Conservation (phyloP, 1,140 invertebrate species). For the Platyscapa corneri region DNA sequence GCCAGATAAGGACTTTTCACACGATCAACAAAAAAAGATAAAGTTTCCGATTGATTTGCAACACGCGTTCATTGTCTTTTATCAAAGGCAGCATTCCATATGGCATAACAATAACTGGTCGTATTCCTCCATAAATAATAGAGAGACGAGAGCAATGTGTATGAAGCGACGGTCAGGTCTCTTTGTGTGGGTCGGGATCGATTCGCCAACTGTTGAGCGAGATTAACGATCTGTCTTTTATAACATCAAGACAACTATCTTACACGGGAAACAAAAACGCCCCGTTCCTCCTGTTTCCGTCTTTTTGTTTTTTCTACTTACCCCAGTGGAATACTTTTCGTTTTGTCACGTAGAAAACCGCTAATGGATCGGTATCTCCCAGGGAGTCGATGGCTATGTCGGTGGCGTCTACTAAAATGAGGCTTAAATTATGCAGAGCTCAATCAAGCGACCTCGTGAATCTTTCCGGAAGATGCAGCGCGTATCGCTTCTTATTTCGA, state of each 20-base stretch:
- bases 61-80: not conserved
- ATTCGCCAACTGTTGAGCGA: conserved; percentile 52
- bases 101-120: not conserved
- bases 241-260: not conserved
- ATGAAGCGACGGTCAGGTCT: not conserved
- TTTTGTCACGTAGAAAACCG: not conserved
- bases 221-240: conserved; percentile 11
- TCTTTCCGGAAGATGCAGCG: not conserved
- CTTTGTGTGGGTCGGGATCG: not conserved
- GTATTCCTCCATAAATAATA: not conserved
- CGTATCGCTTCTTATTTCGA: not conserved
- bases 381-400: not conserved
- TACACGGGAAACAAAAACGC: not conserved
- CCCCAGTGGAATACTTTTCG: not conserved
- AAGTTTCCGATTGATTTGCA: not conserved
- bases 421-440: conserved; percentile 2
- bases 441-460: conserved; percentile 19
- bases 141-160: not conserved
- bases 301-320: not conserved
- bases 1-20: not conserved
- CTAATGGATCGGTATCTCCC: not conserved
- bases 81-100: not conserved
- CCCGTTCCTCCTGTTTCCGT: no score
- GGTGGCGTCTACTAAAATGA: not conserved
- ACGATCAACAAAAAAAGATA: not conserved